Base-by-base conservation (phyloP, 1,140 invertebrate genomes). In the Prorops nasuta region DNA sequence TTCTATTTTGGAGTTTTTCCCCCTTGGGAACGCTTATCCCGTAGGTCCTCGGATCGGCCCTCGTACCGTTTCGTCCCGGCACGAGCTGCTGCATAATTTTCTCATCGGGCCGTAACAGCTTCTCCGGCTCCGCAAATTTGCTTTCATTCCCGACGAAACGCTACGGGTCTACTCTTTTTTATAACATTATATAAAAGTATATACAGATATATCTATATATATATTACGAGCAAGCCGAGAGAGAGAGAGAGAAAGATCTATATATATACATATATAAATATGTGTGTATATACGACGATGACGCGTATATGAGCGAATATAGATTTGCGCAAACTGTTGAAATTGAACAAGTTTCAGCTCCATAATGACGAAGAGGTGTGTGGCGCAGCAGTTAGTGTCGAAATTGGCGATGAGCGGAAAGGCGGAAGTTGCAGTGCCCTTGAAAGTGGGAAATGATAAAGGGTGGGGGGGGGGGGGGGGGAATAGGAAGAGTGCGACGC, bases 291-390 rank as follows among this genome's bases (percentile, higher is more conserved):
- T 64, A 44, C 38, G 20, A n/a, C n/a, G 34, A 46, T 34, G 31
- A 44, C 32, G 20, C 45, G 52, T 59, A 45, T 54, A 58, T 50
- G 52, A 44, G 58, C 49, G 52, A 49, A 46, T 49, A 64, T 58
- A 54, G 50, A 52, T 44, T 14, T 51, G 51, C 47, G 63, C 54
- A 66, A 55, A 18, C 38, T 52, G 56, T 63, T 63, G 42, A 60
- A 67, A 77, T 77, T 76, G 75, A 76, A 77, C 75, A 76, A 72
- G 74, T 76, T 76, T 75, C 72, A 74, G 73, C 70, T 76, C 73
- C n/a, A n/a, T n/a, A n/a, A 60, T 46, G 55, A 45, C 43, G 67
- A 44, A 42, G 54, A 58, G 21, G 49, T 44, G 44, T 51, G 58
- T n/a, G 54, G 62, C 58, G 55, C 51, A 63, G n/a, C n/a, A n/a